phyloP scores from a whole-genome alignment of 2,113 vertebrate genomes.

The Haemorhous mexicanus region DNA sequence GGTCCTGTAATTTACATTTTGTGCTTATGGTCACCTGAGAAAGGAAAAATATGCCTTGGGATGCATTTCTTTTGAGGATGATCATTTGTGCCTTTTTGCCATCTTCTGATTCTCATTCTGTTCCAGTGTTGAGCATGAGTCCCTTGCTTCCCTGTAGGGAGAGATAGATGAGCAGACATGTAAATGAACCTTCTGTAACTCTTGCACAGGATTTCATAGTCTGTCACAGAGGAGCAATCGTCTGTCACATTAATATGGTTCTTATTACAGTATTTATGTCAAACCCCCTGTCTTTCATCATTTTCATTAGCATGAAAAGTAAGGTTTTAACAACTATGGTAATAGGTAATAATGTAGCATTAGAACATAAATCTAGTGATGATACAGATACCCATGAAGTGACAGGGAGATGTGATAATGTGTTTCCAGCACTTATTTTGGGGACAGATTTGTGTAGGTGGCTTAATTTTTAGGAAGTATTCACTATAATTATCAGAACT shows the following conservation, averaged over 20 bases:
- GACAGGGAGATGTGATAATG: slow-evolving; percentile 7
- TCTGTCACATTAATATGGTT: slow-evolving; percentile 61
- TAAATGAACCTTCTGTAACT: slow-evolving; percentile 47
- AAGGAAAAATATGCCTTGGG: background rate
- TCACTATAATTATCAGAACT: background rate
- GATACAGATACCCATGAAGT: background rate
- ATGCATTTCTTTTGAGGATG: background rate
- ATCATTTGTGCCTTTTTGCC: background rate
- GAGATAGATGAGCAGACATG: background rate
- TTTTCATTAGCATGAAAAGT: slow-evolving; percentile 63
- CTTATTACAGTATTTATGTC: slow-evolving; percentile 65
- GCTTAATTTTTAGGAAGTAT: slow-evolving; percentile 8
- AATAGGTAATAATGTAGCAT: slow-evolving; percentile 49
- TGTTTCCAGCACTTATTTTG: slow-evolving; percentile 39
- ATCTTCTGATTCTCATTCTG: background rate
- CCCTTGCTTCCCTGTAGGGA: background rate
- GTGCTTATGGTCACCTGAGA: background rate
- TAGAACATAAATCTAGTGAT: slow-evolving; percentile 53
- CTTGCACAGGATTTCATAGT: slow-evolving; percentile 44
- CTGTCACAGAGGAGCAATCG: slow-evolving; percentile 61
- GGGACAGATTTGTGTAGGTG: slow-evolving; percentile 21
- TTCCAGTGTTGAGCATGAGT: background rate
- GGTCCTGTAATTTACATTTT: background rate
- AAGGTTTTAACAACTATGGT: slow-evolving; percentile 62
- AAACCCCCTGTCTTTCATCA: slow-evolving; percentile 51